phyloP scores from a whole-genome alignment of 1,140 invertebrate genomes.

The Lasaia peninsularis region DNA sequence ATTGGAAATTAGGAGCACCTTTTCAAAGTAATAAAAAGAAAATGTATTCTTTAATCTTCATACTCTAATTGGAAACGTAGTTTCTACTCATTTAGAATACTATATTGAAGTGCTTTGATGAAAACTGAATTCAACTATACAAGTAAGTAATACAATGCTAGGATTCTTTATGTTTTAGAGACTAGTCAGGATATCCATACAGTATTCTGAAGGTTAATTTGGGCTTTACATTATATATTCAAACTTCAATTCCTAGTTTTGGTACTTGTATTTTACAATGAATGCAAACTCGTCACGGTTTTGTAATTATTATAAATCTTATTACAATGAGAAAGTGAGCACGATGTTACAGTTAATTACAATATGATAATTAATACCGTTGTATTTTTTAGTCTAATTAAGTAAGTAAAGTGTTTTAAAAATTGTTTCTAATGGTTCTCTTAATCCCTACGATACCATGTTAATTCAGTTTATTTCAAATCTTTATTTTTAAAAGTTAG shows the following conservation, averaged over 20 bases:
- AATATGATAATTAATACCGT: neutral
- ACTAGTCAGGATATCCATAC: neutral
- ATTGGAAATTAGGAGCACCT: neutral
- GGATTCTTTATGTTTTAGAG: too few relatives aligned
- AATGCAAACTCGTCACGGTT: neutral
- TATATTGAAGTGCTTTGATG: neutral
- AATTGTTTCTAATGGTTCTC: neutral
- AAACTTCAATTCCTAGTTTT: too few relatives aligned
- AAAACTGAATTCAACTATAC: neutral
- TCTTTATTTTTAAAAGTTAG: too few relatives aligned
- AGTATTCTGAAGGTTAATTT: neutral
- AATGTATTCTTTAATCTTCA: neutral
- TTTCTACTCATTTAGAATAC: neutral
- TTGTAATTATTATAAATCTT: slow-evolving; percentile 1
- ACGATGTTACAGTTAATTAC: slow-evolving; percentile 2
- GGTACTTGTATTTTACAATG: too few relatives aligned
- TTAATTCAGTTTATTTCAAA: too few relatives aligned
- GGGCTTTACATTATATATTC: neutral
- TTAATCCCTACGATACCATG: neutral
- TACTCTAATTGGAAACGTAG: slow-evolving; percentile 1
- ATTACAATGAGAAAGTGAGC: slow-evolving; percentile 9
- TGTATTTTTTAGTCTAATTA: neutral
- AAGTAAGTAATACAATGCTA: neutral
- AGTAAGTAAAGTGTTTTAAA: neutral
- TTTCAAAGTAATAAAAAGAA: neutral